These are phyloP conservation scores for Tachyglossus aculeatus DNA, from an alignment of 2,797 vertebrate genomes.

Conservation along the genomic window DNA sequence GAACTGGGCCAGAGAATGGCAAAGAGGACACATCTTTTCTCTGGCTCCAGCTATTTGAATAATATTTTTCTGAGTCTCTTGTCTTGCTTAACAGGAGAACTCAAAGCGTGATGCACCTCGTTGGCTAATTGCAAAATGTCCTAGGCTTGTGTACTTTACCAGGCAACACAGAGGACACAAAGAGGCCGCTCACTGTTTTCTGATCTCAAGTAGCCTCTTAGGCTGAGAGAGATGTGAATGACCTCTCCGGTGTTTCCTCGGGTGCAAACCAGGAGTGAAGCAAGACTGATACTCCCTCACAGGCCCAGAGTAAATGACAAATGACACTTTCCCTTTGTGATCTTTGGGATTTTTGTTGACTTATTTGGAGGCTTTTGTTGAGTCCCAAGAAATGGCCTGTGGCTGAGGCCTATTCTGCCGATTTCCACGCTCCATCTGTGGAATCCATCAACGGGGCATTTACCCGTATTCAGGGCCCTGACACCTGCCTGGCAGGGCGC, in stretches of 20 bases:
- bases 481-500: conserved; percentile 97
- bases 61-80: not conserved
- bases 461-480: conserved; percentile 89
- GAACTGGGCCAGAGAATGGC: not conserved
- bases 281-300: conserved; percentile 80
- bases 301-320: conserved; percentile 87
- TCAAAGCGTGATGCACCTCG: not conserved
- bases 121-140: not conserved
- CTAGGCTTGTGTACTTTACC: not conserved
- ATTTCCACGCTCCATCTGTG: conserved; percentile 99
- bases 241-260: conserved; percentile 84
- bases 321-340: conserved; percentile 97
- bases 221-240: conserved; percentile 61
- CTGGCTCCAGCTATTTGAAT: not conserved
- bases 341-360: conserved; percentile 89
- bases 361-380: conserved; percentile 93
- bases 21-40: not conserved
- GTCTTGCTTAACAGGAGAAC: not conserved
- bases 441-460: conserved; percentile 94
- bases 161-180: not conserved
- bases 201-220: conserved; percentile 33
- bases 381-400: conserved; percentile 86
- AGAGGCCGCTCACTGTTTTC: not conserved
- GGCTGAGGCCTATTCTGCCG: conserved; percentile 91
- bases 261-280: conserved; percentile 72